Evolutionary conservation across 1,140 invertebrate species (phyloP).

Genomic region (Tyrophagus putrescentiae): DNA sequence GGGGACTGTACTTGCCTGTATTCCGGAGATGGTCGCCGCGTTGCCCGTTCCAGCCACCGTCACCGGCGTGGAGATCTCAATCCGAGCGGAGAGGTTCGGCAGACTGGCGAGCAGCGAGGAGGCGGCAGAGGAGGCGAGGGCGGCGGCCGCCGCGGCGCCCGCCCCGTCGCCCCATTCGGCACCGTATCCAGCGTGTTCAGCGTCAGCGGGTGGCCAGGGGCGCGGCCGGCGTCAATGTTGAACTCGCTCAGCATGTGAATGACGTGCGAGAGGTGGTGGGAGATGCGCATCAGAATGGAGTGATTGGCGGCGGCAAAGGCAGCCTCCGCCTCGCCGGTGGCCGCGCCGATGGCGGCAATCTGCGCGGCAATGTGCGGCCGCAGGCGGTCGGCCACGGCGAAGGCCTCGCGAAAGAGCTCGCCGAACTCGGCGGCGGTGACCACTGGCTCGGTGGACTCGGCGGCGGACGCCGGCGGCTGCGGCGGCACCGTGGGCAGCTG

Average conservation of each 20-base stretch:
- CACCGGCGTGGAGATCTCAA: too few relatives aligned
- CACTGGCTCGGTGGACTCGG: neutral
- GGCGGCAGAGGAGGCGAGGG: too few relatives aligned
- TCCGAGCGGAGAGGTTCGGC: too few relatives aligned
- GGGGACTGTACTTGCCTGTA: too few relatives aligned
- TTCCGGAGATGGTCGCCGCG: too few relatives aligned
- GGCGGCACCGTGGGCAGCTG: neutral
- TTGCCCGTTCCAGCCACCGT: too few relatives aligned
- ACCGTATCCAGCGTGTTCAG: constrained; percentile 40
- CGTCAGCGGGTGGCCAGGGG: constrained; percentile 51
- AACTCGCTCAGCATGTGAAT: constrained; percentile 75
- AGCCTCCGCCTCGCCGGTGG: constrained; percentile 55
- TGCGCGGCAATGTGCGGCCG: constrained; percentile 14
- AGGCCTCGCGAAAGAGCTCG: neutral
- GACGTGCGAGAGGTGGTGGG: constrained; percentile 64
- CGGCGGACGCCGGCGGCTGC: neutral
- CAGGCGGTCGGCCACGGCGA: constrained; percentile 15
- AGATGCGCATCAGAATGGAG: constrained; percentile 3
- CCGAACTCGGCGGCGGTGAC: neutral
- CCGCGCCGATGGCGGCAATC: constrained; percentile 43
- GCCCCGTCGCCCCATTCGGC: too few relatives aligned
- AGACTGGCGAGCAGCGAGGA: constrained; percentile 36
- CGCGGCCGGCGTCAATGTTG: constrained; percentile 49
- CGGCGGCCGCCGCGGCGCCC: too few relatives aligned
- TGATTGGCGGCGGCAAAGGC: constrained; percentile 32